A percentile compares a stretch with the other conserved stretches of the same genome.
Evolutionary conservation across 1,140 invertebrate genomes (phyloP).

Genomic region (Yoshiicerus persimilis): DNA sequence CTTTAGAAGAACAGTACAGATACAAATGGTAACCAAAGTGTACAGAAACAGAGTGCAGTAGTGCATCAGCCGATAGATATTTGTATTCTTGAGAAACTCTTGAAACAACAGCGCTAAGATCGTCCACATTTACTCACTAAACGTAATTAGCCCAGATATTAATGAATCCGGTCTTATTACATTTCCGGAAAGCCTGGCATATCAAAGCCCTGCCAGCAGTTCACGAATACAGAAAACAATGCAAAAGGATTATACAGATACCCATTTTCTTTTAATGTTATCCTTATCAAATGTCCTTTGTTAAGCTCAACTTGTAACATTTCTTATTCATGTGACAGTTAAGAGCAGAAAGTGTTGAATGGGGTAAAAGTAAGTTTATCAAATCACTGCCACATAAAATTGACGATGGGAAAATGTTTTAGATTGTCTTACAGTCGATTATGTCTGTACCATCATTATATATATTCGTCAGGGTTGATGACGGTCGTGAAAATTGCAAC

Average conservation of each 20-base stretch:
- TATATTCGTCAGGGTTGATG: no score
- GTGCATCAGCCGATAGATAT: neutral
- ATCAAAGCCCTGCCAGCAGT: neutral
- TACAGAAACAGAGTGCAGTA: neutral
- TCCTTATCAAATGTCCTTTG: neutral
- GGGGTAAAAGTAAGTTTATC: neutral
- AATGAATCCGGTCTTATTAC: conserved; percentile 29
- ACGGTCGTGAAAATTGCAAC: no score
- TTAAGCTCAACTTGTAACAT: neutral
- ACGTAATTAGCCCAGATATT: conserved; percentile 33
- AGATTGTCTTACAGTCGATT: no score
- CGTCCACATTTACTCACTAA: neutral
- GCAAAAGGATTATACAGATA: no score
- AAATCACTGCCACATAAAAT: neutral
- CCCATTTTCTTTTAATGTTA: neutral
- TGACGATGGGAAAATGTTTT: neutral
- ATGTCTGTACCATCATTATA: no score
- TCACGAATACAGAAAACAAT: neutral
- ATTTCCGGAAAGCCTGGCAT: neutral
- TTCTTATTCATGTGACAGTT: neutral
- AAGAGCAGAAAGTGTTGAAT: neutral
- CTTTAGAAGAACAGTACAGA: no score
- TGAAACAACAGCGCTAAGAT: neutral
- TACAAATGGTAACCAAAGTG: no score
- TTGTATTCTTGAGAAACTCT: neutral